Evolutionary conservation across 2,113 vertebrate species (phyloP), one percentile per base, ranked within the genome.

Genomic region (Saguinus midas): DNA sequence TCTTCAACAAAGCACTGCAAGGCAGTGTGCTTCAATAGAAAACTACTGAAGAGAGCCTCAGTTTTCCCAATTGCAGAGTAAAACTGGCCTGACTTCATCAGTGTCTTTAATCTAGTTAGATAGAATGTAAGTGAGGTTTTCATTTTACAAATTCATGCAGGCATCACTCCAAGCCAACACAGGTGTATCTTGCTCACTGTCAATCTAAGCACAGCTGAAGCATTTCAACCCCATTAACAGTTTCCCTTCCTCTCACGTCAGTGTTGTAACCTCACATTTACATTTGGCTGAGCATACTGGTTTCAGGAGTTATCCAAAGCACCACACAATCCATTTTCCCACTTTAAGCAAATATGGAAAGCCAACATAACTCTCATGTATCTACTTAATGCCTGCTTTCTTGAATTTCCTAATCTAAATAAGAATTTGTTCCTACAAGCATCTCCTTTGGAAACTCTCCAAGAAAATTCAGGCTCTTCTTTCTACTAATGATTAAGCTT

Each of bases 61-160:
- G 5, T 87, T 96, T 92, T 95, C 61, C 80, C 27, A 64, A 29
- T 61, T 72, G 81, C 3, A 93, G 58, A 18, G 50, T n/a, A 95
- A 89, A 85, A 75, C 76, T 84, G 43, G 8, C 50, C 35, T 68
- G 57, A 17, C n/a, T 48, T 80, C 64, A 82, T 93, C 16, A 23
- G 3, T 52, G 18, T 87, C 72, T 95, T 92, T 66, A 80, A 85
- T 66, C 57, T 87, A 82, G 16, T 83, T 93, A 96, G 78, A 91
- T 93, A 96, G 78, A 91, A 94, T 95, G 92, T 52, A 95, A 97
- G 81, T 80, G 81, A 95, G 3, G 25, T 87, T 91, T 88, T 35
- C 50, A 68, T 76, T 96, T 72, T 43, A 18, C 18, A 91, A 93
- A 95, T 87, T 50, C 75, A 52, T 10, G 25, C 13, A 92, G 86